Percentiles rank a stretch among this genome's conserved stretches.
phyloP scores from a whole-genome alignment of 2,113 vertebrate species.

The Gallinago jamesoni region DNA sequence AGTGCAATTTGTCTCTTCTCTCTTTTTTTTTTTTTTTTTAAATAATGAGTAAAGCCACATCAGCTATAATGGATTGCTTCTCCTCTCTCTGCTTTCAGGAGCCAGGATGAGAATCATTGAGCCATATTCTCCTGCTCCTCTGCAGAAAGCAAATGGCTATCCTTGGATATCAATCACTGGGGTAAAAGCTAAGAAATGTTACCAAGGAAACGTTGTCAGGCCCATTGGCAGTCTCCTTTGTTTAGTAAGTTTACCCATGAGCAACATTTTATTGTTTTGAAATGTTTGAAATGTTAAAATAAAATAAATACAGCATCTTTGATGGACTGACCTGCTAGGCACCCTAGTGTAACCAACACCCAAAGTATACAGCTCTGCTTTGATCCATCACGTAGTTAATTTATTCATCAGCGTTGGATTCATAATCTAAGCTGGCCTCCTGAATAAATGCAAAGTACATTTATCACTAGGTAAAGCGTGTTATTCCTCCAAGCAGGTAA shows the following conservation, averaged over 20 bases:
- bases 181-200: conserved; percentile 68
- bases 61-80: neutral
- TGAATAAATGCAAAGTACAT: neutral
- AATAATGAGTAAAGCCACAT: neutral
- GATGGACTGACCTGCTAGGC: neutral
- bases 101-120: conserved; percentile 17
- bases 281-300: conserved; percentile 25
- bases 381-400: neutral
- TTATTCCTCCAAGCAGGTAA: conserved; percentile 33
- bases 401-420: neutral
- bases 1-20: neutral
- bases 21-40: neutral
- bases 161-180: conserved; percentile 61
- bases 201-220: conserved; percentile 59
- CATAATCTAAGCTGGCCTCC: neutral
- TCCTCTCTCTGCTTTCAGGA: conserved; percentile 8
- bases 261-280: conserved; percentile 29
- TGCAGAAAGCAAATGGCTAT: conserved; percentile 60
- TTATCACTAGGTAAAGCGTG: neutral
- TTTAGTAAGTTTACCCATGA: conserved; percentile 48
- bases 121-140: conserved; percentile 26
- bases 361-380: neutral
- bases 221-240: conserved; percentile 54
- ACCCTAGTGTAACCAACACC: neutral
- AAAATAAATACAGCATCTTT: neutral